Evolutionary conservation across 1,140 invertebrate species (phyloP).

Genomic region (Drosophila albomicans): DNA sequence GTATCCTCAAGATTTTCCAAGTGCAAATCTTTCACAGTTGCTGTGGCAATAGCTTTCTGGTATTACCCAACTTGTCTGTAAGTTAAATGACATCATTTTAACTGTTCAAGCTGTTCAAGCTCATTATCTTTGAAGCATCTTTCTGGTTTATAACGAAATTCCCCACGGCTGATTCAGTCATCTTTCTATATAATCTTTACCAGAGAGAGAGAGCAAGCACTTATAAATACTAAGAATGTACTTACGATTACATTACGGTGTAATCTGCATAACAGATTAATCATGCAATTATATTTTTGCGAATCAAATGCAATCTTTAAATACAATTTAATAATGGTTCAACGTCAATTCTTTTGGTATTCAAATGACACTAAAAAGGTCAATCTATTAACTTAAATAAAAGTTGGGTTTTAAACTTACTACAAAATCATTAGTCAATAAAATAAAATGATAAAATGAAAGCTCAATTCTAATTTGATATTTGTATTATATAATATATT

Average conservation of each 20-base stretch:
- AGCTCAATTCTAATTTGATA: too few relatives aligned
- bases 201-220: neutral
- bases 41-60: neutral
- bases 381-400: too few relatives aligned
- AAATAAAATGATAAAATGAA: too few relatives aligned
- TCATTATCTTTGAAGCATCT: conserved; percentile 1
- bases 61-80: neutral
- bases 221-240: neutral
- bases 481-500: too few relatives aligned
- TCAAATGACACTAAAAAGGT: too few relatives aligned
- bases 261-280: neutral
- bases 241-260: neutral
- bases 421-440: too few relatives aligned
- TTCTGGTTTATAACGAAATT: neutral
- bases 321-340: too few relatives aligned
- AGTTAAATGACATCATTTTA: conserved; percentile 1
- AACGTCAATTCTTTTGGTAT: too few relatives aligned
- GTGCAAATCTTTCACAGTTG: neutral
- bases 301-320: too few relatives aligned
- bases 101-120: neutral
- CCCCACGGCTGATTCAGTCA: neutral
- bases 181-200: neutral
- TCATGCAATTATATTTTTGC: neutral
- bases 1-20: neutral
- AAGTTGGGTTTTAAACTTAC: too few relatives aligned